Conservation (phyloP, 2,797 vertebrate species). For the Rhinophrynus dorsalis region DNA sequence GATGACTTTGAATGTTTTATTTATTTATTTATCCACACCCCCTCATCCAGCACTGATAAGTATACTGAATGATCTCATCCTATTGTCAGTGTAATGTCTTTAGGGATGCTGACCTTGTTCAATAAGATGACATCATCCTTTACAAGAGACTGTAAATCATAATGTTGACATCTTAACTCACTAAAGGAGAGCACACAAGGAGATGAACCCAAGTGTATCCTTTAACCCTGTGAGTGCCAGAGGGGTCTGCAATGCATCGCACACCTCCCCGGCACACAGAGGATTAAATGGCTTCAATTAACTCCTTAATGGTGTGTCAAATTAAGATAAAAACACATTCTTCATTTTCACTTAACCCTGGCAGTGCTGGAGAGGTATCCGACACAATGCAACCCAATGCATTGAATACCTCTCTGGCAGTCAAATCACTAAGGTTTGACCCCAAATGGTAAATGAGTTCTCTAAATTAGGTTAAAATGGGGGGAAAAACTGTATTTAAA, state of each 20-base stretch:
- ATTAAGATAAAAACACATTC: not conserved
- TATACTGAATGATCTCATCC: constrained; percentile 65
- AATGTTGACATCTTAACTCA: constrained; percentile 40
- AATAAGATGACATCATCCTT: constrained; percentile 57
- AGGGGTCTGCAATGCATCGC: constrained; percentile 24
- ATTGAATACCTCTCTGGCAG: no score
- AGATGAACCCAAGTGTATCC: constrained; percentile 4
- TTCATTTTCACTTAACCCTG: no score
- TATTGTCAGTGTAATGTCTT: constrained; percentile 64
- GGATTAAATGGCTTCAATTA: constrained; percentile 9
- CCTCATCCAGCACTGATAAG: constrained; percentile 51
- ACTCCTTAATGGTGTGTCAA: constrained; percentile 1
- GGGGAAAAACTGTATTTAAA: no score
- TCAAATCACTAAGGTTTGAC: no score
- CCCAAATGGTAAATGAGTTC: no score
- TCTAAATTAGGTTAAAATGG: no score
- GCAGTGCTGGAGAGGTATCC: no score
- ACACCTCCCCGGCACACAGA: no score
- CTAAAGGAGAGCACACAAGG: constrained; percentile 9
- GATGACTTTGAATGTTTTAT: not conserved
- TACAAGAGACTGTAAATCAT: constrained; percentile 54
- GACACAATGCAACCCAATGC: no score
- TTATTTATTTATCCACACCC: not conserved
- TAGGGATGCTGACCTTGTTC: constrained; percentile 62
- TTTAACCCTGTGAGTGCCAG: no score